These are phyloP conservation scores for Cacoxenus indagator DNA, from an alignment of 2,888 invertebrate genomes.

Conservation along the genomic window DNA sequence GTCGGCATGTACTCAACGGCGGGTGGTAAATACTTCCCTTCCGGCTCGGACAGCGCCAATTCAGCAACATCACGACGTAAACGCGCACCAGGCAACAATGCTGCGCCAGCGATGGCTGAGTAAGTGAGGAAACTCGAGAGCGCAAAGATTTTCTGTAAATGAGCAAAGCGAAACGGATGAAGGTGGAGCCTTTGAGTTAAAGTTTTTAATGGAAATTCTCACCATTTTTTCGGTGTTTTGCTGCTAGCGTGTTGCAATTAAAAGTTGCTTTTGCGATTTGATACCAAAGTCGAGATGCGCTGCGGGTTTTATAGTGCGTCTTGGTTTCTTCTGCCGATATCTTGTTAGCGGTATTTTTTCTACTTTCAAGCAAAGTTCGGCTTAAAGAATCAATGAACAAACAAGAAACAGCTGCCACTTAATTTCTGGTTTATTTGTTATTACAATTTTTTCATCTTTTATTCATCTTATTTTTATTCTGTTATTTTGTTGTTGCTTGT, in stretches of 20 bases:
- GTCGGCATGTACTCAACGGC: constrained; percentile 40
- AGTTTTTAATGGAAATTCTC: constrained; percentile 14
- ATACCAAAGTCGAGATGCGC: constrained; percentile 38
- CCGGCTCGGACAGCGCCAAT: constrained; percentile 37
- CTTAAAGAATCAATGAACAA: no score
- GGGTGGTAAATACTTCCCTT: constrained; percentile 42
- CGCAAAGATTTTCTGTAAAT: constrained; percentile 55
- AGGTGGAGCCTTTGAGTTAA: no score
- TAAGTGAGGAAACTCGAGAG: constrained; percentile 48
- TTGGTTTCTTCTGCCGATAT: background rate
- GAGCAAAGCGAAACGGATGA: background rate
- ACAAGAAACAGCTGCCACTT: no score
- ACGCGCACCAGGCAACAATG: constrained; percentile 41
- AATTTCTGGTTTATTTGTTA: no score
- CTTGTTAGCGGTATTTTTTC: no score
- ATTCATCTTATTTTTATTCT: background rate
- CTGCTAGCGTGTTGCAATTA: constrained; percentile 48
- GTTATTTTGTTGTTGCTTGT: background rate
- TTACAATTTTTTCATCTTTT: no score
- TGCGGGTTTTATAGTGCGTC: constrained; percentile 47
- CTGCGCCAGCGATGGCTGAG: constrained; percentile 53
- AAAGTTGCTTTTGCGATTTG: constrained; percentile 53
- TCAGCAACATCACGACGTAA: constrained; percentile 58
- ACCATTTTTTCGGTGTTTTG: constrained; percentile 47
- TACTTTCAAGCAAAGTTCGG: no score